Evolutionary conservation across 1,140 invertebrate genomes (phyloP).

Genomic region (Drosophila tani): DNA sequence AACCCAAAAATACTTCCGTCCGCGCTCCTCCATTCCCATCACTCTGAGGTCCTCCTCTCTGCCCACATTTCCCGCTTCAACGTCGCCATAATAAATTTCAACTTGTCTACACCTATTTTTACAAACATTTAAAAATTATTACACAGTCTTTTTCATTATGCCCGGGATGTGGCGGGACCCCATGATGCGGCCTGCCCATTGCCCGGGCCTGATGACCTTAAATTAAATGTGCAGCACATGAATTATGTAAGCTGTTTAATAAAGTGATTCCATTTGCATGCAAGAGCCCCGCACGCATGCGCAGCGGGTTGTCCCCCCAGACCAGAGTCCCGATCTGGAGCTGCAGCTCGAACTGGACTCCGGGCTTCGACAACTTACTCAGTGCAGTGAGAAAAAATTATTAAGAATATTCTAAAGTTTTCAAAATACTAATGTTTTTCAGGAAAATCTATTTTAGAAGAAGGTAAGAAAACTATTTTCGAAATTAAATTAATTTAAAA

Average conservation of each 20-base stretch:
- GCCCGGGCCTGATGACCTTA: slow-evolving; percentile 76
- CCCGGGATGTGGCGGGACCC: slow-evolving; percentile 34
- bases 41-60: not conserved
- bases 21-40: slow-evolving; percentile 1
- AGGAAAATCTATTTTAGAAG: too few relatives aligned
- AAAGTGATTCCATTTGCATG: slow-evolving; percentile 84
- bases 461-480: too few relatives aligned
- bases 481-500: not conserved
- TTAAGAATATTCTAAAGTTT: not conserved
- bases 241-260: slow-evolving; percentile 85
- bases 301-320: slow-evolving; percentile 67
- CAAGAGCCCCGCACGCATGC: slow-evolving; percentile 81
- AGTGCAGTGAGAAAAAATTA: slow-evolving; percentile 5
- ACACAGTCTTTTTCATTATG: slow-evolving; percentile 82
- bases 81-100: slow-evolving; percentile 80
- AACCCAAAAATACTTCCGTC: slow-evolving; percentile 40
- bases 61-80: slow-evolving; percentile 49
- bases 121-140: slow-evolving; percentile 84
- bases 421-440: not conserved
- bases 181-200: slow-evolving; percentile 39
- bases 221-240: slow-evolving; percentile 84
- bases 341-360: slow-evolving; percentile 38
- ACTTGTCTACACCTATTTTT: slow-evolving; percentile 84
- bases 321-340: slow-evolving; percentile 32
- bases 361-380: slow-evolving; percentile 73